Evolutionary conservation across 2,888 invertebrate species (phyloP).

Genomic region (Rhorus exstirpatorius): DNA sequence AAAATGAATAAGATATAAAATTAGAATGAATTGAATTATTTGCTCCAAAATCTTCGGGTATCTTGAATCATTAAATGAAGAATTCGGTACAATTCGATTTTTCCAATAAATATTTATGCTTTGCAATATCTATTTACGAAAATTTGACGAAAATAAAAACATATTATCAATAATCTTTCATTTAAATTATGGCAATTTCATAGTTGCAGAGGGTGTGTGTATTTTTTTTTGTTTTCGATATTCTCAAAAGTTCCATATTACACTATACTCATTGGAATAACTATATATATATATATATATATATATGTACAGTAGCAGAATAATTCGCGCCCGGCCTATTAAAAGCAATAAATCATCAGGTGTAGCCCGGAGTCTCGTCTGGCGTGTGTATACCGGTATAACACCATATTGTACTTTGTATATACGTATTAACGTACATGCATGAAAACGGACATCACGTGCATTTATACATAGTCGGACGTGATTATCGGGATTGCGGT

Average conservation of each 20-base stretch:
- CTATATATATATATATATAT: too few species aligned
- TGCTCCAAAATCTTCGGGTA: too few species aligned
- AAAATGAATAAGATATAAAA: too few species aligned
- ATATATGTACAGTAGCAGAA: conserved; percentile 32
- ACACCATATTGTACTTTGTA: conserved; percentile 33
- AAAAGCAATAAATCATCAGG: conserved; percentile 70
- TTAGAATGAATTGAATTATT: too few species aligned
- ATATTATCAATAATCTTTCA: background rate
- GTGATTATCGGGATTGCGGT: conserved; percentile 72
- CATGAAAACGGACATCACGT: conserved; percentile 30
- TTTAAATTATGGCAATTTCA: background rate
- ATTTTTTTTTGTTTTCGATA: too few species aligned
- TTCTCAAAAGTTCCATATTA: too few species aligned
- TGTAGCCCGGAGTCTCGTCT: conserved; percentile 38
- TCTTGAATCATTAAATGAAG: too few species aligned
- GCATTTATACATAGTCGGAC: conserved; percentile 56
- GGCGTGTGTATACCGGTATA: conserved; percentile 33
- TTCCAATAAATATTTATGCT: too few species aligned
- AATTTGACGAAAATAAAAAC: background rate
- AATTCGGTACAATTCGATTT: too few species aligned
- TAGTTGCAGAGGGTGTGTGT: background rate
- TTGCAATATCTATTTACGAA: background rate
- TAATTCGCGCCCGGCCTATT: conserved; percentile 63
- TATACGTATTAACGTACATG: conserved; percentile 18
- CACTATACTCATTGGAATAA: background rate